These are phyloP conservation scores for Cylas formicarius DNA, from an alignment of 1,140 invertebrate species.

Conservation along the genomic window DNA sequence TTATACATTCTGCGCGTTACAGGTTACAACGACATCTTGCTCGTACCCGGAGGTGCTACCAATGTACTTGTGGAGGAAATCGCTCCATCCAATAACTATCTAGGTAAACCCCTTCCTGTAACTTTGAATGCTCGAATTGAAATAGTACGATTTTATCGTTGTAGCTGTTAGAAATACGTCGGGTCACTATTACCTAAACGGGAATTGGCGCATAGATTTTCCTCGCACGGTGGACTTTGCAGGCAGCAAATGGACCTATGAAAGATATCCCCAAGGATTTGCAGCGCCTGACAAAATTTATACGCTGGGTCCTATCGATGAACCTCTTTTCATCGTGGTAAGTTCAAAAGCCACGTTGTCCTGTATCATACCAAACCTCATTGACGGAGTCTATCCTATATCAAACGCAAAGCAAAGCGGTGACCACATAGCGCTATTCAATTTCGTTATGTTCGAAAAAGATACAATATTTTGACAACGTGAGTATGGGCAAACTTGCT, in stretches of 20 bases:
- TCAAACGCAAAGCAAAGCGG: too few relatives aligned
- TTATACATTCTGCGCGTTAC: constrained; percentile 33
- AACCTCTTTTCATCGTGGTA: constrained; percentile 81
- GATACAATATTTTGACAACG: too few relatives aligned
- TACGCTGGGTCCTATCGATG: constrained; percentile 77
- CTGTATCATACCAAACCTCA: neutral
- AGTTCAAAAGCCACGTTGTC: constrained; percentile 44
- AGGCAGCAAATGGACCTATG: constrained; percentile 81
- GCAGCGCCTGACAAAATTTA: constrained; percentile 74
- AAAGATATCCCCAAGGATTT: constrained; percentile 70
- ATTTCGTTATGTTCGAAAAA: too few relatives aligned
- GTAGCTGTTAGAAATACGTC: constrained; percentile 70
- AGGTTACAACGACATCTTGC: constrained; percentile 90
- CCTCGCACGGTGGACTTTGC: constrained; percentile 71
- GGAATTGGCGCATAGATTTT: constrained; percentile 88
- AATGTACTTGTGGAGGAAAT: constrained; percentile 81
- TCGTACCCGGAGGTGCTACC: constrained; percentile 90
- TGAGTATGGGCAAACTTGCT: too few relatives aligned
- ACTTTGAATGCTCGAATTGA: constrained; percentile 1
- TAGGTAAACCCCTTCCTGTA: too few relatives aligned
- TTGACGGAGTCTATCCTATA: too few relatives aligned
- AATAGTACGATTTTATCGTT: constrained; percentile 5
- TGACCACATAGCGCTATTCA: too few relatives aligned
- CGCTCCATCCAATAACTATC: constrained; percentile 81
- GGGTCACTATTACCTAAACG: constrained; percentile 86